Percentiles rank a stretch among this genome's conserved stretches.
Evolutionary conservation across 2,888 invertebrate genomes (phyloP).

Genomic region (Agonopterix arenella): DNA sequence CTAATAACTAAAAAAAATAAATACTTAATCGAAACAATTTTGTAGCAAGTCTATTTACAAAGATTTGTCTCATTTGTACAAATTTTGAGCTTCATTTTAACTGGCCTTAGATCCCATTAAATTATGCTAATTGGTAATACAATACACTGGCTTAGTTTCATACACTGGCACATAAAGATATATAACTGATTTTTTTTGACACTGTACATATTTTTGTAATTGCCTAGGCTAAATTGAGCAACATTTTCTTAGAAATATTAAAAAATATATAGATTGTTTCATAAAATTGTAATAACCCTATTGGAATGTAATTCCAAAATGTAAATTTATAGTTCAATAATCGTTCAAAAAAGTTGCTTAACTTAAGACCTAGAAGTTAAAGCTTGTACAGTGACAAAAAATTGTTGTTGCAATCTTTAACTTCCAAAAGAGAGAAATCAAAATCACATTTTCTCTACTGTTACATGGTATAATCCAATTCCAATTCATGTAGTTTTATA

Average conservation of each 20-base stretch:
- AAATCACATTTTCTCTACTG: constrained; percentile 4
- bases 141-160: constrained; percentile 33
- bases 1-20: constrained; percentile 59
- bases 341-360: no score
- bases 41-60: constrained; percentile 19
- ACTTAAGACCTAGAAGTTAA: no score
- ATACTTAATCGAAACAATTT: constrained; percentile 43
- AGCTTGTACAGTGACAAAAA: no score
- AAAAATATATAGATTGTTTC: no score
- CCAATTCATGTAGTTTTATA: background rate
- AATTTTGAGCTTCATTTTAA: constrained; percentile 68
- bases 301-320: no score
- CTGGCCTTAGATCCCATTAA: constrained; percentile 67
- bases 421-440: background rate
- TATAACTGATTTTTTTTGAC: no score
- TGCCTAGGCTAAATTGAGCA: background rate
- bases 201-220: no score
- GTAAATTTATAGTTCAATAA: no score
- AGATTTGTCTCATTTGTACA: constrained; percentile 56
- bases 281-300: no score
- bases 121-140: constrained; percentile 48
- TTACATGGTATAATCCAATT: background rate
- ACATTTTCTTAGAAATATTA: background rate
- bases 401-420: no score
- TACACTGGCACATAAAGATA: constrained; percentile 25